A percentile compares a stretch with the other conserved stretches of the same genome.
Conservation (phyloP, 2,113 vertebrate genomes). For the Pogonocichla stellata region DNA sequence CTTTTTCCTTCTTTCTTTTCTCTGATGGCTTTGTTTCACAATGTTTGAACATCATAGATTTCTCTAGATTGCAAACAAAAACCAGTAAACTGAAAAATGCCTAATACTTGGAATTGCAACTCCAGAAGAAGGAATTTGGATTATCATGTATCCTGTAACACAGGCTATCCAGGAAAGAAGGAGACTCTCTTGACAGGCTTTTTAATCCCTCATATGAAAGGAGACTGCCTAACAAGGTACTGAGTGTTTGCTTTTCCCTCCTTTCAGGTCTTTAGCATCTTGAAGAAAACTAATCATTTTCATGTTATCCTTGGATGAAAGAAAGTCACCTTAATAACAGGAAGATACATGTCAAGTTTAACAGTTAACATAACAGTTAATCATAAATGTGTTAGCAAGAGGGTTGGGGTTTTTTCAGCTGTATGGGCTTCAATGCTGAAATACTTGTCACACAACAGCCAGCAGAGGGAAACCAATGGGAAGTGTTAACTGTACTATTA, state of each 20-base stretch:
- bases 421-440: neutral
- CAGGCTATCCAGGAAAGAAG: neutral
- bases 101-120: neutral
- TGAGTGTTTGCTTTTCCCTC: neutral
- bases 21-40: neutral
- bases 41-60: neutral
- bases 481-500: neutral
- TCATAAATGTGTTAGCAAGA: slow-evolving; percentile 12
- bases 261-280: neutral
- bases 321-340: slow-evolving; percentile 4
- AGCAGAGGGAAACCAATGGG: neutral
- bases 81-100: neutral
- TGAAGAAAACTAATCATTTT: slow-evolving; percentile 27
- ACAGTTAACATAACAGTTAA: neutral
- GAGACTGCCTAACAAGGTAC: neutral
- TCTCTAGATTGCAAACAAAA: neutral
- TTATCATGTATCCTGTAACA: neutral
- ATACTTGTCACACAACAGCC: slow-evolving; percentile 8
- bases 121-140: neutral
- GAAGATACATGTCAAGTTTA: slow-evolving; percentile 16
- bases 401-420: neutral
- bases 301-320: neutral
- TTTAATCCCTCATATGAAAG: neutral
- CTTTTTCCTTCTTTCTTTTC: neutral
- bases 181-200: neutral